Evolutionary conservation across 2,888 invertebrate species (phyloP), one percentile per base, ranked within the genome.

Genomic region (Eudemis profundana): DNA sequence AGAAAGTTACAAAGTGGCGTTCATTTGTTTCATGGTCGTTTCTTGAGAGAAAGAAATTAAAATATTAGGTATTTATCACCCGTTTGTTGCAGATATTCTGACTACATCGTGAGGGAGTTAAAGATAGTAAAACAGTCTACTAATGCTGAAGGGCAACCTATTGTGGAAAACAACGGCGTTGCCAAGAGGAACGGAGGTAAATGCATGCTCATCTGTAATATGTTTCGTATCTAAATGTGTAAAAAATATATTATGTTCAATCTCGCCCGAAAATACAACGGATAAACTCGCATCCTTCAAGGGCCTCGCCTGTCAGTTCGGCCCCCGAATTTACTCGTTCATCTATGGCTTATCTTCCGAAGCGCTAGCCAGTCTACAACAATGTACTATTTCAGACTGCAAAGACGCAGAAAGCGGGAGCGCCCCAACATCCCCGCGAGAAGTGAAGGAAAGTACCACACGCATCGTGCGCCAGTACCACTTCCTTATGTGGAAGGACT

Each of bases 401-500:
- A 85, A 84, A 57, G 84, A 85, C 53, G 76, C 77, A 0, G 81
- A 77, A 1, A 85, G 83, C 0, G 76, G 78, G 3, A 89, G 89
- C 68, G 86, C 81, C 1, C 90, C 92, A 0, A 86, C 90, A 0
- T 91, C 91, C 0, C 92, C 92, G 0, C 84, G 90, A 0, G 90
- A 89, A 51, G 63, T 65, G 7, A 88, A 86, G 47, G 81, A 82
- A 72, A 69, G 70, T 1, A 88, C 86, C 60, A 69, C 81, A 1
- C 83, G 93, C 8, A 73, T 82, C 3, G 93, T 98, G 64, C 94
- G 96, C 0, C 98, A 98, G 84, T 98, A 97, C 87, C 98, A 98
- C 89, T 98, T 97, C 91, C 94, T 98, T 59, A 96, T 97, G 74
- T 98, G 98, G 98, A 98, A 97, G 84, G 98, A 98, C 86, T 98